Evolutionary conservation across 2,888 invertebrate genomes (phyloP).

Genomic region (Parasteatoda lunata): DNA sequence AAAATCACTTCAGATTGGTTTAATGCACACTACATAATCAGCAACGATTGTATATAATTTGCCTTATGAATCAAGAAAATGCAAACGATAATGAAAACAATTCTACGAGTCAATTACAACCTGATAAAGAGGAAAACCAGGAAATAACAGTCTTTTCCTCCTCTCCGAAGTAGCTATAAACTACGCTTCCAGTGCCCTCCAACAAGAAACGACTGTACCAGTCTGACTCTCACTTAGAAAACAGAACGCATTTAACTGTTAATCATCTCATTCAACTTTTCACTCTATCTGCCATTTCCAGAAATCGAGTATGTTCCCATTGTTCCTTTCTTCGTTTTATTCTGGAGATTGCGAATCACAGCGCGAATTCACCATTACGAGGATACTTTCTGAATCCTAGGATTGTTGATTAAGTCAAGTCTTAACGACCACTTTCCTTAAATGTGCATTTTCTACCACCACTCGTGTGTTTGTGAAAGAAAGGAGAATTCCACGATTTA

Average conservation of each 20-base stretch:
- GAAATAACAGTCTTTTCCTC: slow-evolving; percentile 16
- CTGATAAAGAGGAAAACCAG: slow-evolving; percentile 36
- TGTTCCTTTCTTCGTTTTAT: slow-evolving; percentile 38
- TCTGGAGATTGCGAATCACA: slow-evolving; percentile 36
- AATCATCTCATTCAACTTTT: slow-evolving; percentile 23
- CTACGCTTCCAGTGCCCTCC: slow-evolving; percentile 7
- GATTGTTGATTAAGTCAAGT: slow-evolving; percentile 44
- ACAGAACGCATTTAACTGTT: slow-evolving; percentile 32
- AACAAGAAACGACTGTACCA: slow-evolving; percentile 17
- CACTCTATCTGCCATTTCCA: slow-evolving; percentile 20
- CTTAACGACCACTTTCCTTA: not conserved
- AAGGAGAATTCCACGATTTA: not conserved
- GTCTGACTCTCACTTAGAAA: slow-evolving; percentile 7
- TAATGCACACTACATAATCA: not conserved
- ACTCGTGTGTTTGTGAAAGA: slow-evolving; percentile 7
- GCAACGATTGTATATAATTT: not conserved
- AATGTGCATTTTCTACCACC: not conserved
- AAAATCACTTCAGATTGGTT: no score
- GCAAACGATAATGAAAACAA: slow-evolving; percentile 23
- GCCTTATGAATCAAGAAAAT: not conserved
- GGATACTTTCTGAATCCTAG: not conserved
- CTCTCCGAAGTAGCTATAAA: not conserved
- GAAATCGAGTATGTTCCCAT: slow-evolving; percentile 22
- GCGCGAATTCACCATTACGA: slow-evolving; percentile 32
- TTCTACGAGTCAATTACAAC: slow-evolving; percentile 32